Percentiles rank a stretch among this genome's conserved stretches.
These are phyloP conservation scores for Apus apus DNA, from an alignment of 2,113 vertebrate species.

Conservation along the genomic window DNA sequence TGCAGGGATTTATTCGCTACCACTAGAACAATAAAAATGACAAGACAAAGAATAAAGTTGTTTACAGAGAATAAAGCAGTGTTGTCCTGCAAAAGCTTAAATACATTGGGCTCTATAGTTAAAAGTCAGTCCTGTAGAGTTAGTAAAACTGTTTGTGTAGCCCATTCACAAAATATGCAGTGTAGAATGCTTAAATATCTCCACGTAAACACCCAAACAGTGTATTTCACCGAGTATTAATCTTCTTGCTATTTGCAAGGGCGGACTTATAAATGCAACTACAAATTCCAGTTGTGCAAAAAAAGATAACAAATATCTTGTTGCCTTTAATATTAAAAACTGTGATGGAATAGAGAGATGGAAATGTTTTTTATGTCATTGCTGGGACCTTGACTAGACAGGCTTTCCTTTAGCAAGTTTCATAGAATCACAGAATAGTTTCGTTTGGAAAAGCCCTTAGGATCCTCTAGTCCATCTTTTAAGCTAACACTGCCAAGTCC, in stretches of 20 bases:
- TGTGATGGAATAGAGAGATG: background rate
- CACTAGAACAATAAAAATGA: slow-evolving; percentile 38
- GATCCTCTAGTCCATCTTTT: background rate
- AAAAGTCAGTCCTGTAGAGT: background rate
- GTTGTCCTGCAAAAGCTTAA: slow-evolving; percentile 10
- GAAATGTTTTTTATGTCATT: background rate
- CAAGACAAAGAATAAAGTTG: slow-evolving; percentile 47
- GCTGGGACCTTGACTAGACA: background rate
- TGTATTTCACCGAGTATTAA: background rate
- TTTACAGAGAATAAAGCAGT: slow-evolving; percentile 22
- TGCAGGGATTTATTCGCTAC: slow-evolving; percentile 41
- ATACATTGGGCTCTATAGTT: background rate
- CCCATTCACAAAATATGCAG: background rate
- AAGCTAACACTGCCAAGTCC: background rate
- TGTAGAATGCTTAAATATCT: background rate
- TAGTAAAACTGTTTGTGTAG: slow-evolving; percentile 18
- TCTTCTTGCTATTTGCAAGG: background rate
- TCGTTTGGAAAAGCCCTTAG: background rate
- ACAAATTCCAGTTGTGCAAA: background rate
- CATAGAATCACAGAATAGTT: background rate
- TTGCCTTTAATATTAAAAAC: background rate
- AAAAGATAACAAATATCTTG: background rate
- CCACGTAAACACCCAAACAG: background rate
- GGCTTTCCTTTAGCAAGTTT: background rate
- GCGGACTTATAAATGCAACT: background rate